Evolutionary conservation across 2,113 vertebrate species (phyloP).

Genomic region (Junco hyemalis): DNA sequence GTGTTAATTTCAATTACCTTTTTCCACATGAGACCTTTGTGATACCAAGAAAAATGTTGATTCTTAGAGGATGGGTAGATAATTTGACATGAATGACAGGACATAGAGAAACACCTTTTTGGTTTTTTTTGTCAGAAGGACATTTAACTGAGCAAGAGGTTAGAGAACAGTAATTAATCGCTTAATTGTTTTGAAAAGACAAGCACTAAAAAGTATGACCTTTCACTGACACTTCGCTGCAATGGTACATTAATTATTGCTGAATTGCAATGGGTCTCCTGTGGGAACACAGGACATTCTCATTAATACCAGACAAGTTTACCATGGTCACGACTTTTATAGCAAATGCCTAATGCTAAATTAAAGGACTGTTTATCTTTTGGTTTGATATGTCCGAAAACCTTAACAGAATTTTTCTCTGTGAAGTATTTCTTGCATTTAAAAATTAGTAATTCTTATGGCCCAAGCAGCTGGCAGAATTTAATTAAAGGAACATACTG

Average conservation of each 20-base stretch:
- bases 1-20: neutral
- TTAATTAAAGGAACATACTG: neutral
- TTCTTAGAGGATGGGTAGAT: neutral
- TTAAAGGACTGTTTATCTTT: neutral
- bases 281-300: neutral
- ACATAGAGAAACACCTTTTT: neutral
- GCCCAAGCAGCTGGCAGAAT: neutral
- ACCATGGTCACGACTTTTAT: neutral
- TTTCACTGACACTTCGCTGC: neutral
- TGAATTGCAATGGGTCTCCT: neutral
- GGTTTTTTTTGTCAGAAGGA: neutral
- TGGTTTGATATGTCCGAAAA: neutral
- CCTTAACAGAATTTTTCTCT: neutral
- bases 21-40: neutral
- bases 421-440: neutral
- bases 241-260: conserved; percentile 6
- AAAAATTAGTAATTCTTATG: neutral
- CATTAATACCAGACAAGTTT: neutral
- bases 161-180: conserved; percentile 48
- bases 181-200: conserved; percentile 58
- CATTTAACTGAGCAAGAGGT: neutral
- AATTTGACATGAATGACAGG: neutral
- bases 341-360: neutral
- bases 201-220: neutral
- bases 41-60: neutral